Conservation (phyloP, 2,888 invertebrate species). For the Erebia ligea region DNA sequence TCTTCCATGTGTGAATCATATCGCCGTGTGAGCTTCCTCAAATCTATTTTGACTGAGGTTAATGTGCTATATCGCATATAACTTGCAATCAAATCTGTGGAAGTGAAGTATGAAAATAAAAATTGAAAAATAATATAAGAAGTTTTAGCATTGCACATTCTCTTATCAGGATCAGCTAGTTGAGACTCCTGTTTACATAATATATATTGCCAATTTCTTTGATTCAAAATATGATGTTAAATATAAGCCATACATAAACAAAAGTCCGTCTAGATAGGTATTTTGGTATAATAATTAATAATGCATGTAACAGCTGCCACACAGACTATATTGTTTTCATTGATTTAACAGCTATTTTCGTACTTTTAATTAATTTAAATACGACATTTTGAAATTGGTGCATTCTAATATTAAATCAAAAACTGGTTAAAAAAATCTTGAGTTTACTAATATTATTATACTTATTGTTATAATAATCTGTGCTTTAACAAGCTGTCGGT, state of each 20-base stretch:
- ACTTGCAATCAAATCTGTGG: constrained; percentile 62
- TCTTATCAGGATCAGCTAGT: constrained; percentile 77
- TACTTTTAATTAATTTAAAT: constrained; percentile 38
- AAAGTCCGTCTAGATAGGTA: constrained; percentile 67
- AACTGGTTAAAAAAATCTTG: constrained; percentile 2
- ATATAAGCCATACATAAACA: constrained; percentile 51
- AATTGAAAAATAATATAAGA: constrained; percentile 75
- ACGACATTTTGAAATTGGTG: constrained; percentile 71
- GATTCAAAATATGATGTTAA: not conserved
- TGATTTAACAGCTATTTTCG: constrained; percentile 42
- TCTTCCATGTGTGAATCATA: constrained; percentile 51
- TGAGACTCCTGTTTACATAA: constrained; percentile 66
- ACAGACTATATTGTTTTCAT: constrained; percentile 68
- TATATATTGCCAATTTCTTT: not conserved
- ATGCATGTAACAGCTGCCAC: constrained; percentile 81
- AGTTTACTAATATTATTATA: too few species aligned
- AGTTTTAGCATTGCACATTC: constrained; percentile 82
- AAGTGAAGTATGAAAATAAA: constrained; percentile 77
- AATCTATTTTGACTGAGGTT: constrained; percentile 59
- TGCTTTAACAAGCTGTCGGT: too few species aligned
- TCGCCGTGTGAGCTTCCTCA: constrained; percentile 58
- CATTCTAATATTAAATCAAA: constrained; percentile 50
- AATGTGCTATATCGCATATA: constrained; percentile 57
- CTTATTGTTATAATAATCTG: too few species aligned
- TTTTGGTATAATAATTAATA: constrained; percentile 64